phyloP scores from a whole-genome alignment of 1,140 invertebrate genomes.

The Drosophila leontia region DNA sequence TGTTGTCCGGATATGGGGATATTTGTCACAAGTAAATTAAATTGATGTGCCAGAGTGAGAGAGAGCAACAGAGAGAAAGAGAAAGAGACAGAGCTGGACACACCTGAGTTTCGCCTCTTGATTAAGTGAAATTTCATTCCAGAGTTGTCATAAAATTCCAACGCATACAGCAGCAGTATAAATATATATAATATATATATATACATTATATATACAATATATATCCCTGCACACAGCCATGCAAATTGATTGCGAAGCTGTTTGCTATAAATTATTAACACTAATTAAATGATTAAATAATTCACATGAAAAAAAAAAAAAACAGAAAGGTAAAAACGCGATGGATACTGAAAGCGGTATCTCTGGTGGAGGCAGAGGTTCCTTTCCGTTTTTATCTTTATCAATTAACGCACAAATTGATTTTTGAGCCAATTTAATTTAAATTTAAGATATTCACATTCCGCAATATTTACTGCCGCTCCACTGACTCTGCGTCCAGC shows the following conservation, averaged over 20 bases:
- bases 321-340: slow-evolving; percentile 1
- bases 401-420: slow-evolving; percentile 66
- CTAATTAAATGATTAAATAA: slow-evolving; percentile 71
- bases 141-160: slow-evolving; percentile 44
- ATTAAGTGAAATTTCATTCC: slow-evolving; percentile 50
- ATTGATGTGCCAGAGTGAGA: slow-evolving; percentile 39
- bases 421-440: slow-evolving; percentile 57
- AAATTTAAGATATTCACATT: slow-evolving; percentile 41
- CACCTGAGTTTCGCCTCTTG: slow-evolving; percentile 19
- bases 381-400: slow-evolving; percentile 41
- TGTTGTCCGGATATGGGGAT: slow-evolving; percentile 35
- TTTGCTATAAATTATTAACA: slow-evolving; percentile 72
- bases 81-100: background rate
- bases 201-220: background rate
- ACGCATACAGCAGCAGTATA: slow-evolving; percentile 11
- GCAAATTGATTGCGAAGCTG: slow-evolving; percentile 64
- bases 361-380: background rate
- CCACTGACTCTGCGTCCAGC: slow-evolving; percentile 7
- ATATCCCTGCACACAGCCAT: slow-evolving; percentile 2
- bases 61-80: background rate
- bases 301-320: slow-evolving; percentile 4
- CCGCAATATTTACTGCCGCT: slow-evolving; percentile 24
- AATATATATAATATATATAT: background rate
- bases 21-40: slow-evolving; percentile 65
- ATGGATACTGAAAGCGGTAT: background rate